These are phyloP conservation scores for Delphinus delphis DNA, from an alignment of 2,113 vertebrate genomes.

Conservation along the genomic window DNA sequence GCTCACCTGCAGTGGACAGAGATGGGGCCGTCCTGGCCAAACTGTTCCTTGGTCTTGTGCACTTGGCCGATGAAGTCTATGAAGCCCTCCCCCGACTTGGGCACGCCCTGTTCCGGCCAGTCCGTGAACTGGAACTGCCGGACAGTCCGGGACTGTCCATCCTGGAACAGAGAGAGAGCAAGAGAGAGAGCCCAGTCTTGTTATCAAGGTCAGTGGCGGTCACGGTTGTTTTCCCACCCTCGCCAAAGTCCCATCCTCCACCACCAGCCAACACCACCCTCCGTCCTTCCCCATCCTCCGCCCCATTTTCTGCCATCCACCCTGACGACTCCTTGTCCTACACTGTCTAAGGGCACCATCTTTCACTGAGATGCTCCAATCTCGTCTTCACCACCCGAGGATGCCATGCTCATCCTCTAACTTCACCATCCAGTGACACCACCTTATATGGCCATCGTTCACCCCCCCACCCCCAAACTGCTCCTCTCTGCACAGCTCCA, in stretches of 20 bases:
- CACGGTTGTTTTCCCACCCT: rapidly evolving
- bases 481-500: neutral
- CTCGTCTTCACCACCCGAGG: neutral
- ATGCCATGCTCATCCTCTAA: neutral
- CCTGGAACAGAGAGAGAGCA: constrained; percentile 80
- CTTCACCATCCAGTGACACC: neutral
- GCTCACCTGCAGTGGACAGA: constrained; percentile 98
- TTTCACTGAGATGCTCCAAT: rapidly evolving
- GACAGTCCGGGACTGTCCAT: constrained; percentile 96
- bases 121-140: constrained; percentile 99
- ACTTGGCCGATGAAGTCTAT: constrained; percentile 99
- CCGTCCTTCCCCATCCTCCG: rapidly evolving
- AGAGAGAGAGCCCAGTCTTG: rapidly evolving
- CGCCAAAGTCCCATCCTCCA: rapidly evolving
- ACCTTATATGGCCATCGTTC: rapidly evolving
- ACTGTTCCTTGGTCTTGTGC: constrained; percentile 99
- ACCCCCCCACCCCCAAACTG: rapidly evolving
- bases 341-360: rapidly evolving
- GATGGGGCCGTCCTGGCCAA: constrained; percentile 98
- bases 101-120: constrained; percentile 98
- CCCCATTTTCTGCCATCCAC: neutral
- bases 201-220: rapidly evolving
- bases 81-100: constrained; percentile 97
- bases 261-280: neutral
- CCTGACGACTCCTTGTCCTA: neutral